phyloP scores from a whole-genome alignment of 2,888 invertebrate species.

The Nemapogon koenigi region DNA sequence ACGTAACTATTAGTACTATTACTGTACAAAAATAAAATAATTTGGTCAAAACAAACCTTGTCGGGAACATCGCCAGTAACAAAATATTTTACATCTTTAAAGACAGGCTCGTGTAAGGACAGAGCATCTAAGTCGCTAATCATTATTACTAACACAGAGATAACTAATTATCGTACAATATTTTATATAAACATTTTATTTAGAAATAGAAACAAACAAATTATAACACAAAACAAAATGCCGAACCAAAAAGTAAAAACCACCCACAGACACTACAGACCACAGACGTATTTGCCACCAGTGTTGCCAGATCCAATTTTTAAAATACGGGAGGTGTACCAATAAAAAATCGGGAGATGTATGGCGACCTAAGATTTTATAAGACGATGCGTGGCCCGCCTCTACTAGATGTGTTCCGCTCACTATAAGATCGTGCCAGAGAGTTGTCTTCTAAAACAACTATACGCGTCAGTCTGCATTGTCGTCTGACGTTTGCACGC shows the following conservation, averaged over 20 bases:
- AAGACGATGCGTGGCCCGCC: no score
- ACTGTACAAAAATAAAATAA: constrained; percentile 28
- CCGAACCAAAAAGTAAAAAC: not conserved
- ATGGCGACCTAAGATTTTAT: no score
- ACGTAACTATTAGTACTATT: not conserved
- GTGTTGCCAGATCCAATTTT: constrained; percentile 7
- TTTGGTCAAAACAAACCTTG: constrained; percentile 64
- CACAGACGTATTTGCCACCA: constrained; percentile 1
- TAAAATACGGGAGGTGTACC: no score
- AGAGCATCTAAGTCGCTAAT: constrained; percentile 60
- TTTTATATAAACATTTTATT: not conserved
- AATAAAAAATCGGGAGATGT: no score
- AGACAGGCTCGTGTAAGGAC: constrained; percentile 68
- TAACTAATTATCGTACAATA: not conserved
- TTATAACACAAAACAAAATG: constrained; percentile 9
- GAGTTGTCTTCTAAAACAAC: no score
- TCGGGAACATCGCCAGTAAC: constrained; percentile 80
- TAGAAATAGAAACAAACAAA: constrained; percentile 3
- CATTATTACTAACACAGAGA: constrained; percentile 54
- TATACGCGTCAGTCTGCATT: no score
- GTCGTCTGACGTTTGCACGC: no score
- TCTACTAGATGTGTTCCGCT: no score
- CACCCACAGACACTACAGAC: not conserved
- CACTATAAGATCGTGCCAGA: no score
- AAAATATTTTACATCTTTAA: constrained; percentile 85